These are phyloP conservation scores for Hippopotamus amphibius DNA, from an alignment of 2,113 vertebrate species.

Conservation along the genomic window DNA sequence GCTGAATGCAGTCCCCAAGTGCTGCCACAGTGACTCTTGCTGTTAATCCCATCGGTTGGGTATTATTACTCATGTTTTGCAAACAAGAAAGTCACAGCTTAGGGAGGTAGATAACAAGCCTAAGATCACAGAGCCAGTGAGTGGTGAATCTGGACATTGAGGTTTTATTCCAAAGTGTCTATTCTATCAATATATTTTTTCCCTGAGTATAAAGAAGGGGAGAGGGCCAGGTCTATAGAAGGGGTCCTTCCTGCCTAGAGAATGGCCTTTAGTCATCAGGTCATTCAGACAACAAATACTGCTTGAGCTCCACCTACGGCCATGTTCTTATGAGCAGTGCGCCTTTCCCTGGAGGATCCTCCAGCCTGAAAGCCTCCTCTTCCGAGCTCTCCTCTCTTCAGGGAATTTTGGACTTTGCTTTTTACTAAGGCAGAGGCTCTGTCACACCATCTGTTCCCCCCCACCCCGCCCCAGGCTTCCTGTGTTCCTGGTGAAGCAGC, in stretches of 20 bases:
- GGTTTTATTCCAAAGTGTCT: background rate
- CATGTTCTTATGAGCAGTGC: too few species aligned
- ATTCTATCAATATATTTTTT: background rate
- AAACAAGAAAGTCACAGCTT: background rate
- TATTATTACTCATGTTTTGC: background rate
- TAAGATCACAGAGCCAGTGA: background rate
- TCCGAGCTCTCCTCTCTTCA: background rate
- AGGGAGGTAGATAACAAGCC: background rate
- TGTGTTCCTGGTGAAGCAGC: background rate
- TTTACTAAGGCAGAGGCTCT: background rate
- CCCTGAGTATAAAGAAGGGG: too few species aligned
- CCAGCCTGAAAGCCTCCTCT: background rate
- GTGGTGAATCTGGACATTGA: accelerated
- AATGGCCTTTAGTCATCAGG: accelerated
- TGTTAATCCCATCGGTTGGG: background rate
- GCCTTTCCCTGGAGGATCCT: background rate
- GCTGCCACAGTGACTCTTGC: accelerated
- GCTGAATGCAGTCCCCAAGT: accelerated
- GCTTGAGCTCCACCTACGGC: background rate
- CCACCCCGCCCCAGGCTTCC: too few species aligned
- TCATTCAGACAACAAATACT: background rate
- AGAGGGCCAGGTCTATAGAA: too few species aligned
- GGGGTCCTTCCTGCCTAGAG: background rate
- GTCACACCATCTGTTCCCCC: background rate
- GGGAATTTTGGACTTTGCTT: background rate